Conservation (phyloP, 1,140 invertebrate genomes). For the Nymphalis io region DNA sequence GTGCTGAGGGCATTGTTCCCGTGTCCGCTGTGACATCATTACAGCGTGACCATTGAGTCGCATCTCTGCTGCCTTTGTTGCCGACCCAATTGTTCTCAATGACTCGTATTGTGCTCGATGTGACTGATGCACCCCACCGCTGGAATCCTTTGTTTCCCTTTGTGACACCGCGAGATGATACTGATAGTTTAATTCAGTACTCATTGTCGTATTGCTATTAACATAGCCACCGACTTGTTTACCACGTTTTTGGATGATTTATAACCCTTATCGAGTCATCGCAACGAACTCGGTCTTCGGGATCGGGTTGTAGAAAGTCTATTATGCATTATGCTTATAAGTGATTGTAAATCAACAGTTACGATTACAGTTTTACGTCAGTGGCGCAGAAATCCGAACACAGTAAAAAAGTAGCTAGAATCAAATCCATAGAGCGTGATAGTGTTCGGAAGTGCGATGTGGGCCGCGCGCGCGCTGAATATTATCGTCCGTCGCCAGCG, state of each 20-base stretch:
- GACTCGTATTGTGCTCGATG: conserved; percentile 21
- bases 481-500: neutral
- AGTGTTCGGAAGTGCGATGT: conserved; percentile 19
- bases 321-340: neutral
- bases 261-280: no score
- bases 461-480: conserved; percentile 23
- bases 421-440: conserved; percentile 17
- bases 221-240: conserved; percentile 4
- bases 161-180: conserved; percentile 1
- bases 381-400: conserved; percentile 6
- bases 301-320: neutral
- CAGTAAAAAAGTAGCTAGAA: conserved; percentile 14
- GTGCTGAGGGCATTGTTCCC: conserved; percentile 15
- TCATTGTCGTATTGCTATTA: conserved; percentile 7
- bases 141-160: conserved; percentile 13
- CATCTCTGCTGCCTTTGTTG: conserved; percentile 19
- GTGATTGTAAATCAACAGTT: conserved; percentile 5
- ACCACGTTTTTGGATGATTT: neutral
- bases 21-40: conserved; percentile 1
- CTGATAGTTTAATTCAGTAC: neutral
- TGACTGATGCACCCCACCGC: neutral
- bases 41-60: conserved; percentile 12
- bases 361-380: conserved; percentile 21
- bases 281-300: no score
- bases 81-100: conserved; percentile 25